These are phyloP conservation scores for Rugalucina vietnamica DNA, from an alignment of 2,888 invertebrate species.

Conservation along the genomic window DNA sequence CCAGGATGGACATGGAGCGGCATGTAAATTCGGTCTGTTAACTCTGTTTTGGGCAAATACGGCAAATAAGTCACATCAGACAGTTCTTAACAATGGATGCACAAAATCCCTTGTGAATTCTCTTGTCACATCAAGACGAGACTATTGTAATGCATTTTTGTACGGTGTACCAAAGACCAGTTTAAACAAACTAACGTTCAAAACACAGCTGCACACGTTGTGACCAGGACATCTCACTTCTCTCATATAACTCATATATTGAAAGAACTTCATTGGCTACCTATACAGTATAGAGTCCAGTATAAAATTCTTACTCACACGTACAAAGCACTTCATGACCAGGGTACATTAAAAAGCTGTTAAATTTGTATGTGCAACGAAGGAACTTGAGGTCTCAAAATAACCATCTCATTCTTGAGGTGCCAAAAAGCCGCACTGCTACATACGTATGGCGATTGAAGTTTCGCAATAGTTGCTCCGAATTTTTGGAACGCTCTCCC, in stretches of 20 bases:
- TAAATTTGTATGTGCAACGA: conserved; percentile 16
- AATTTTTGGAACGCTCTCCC: conserved; percentile 47
- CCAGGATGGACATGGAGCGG: conserved; percentile 46
- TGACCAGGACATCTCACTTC: neutral
- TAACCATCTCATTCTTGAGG: conserved; percentile 20
- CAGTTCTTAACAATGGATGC: conserved; percentile 29
- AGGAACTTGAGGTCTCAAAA: conserved; percentile 24
- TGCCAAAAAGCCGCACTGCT: conserved; percentile 41
- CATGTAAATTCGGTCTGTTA: conserved; percentile 35
- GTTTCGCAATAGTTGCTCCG: conserved; percentile 33
- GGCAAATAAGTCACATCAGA: conserved; percentile 40
- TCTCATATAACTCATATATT: neutral
- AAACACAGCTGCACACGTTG: conserved; percentile 19
- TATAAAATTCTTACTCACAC: conserved; percentile 31
- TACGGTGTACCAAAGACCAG: conserved; percentile 21
- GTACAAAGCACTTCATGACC: conserved; percentile 32
- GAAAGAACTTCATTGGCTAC: conserved; percentile 1
- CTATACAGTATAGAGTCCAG: conserved; percentile 8
- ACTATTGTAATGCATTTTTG: conserved; percentile 31
- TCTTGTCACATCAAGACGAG: conserved; percentile 31
- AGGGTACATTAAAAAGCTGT: conserved; percentile 9
- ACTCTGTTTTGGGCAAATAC: conserved; percentile 32
- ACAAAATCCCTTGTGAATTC: conserved; percentile 31
- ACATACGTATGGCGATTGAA: conserved; percentile 36
- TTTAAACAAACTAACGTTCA: neutral